Base-by-base conservation (phyloP, 2,797 vertebrate species). In the Astyanax mexicanus region DNA sequence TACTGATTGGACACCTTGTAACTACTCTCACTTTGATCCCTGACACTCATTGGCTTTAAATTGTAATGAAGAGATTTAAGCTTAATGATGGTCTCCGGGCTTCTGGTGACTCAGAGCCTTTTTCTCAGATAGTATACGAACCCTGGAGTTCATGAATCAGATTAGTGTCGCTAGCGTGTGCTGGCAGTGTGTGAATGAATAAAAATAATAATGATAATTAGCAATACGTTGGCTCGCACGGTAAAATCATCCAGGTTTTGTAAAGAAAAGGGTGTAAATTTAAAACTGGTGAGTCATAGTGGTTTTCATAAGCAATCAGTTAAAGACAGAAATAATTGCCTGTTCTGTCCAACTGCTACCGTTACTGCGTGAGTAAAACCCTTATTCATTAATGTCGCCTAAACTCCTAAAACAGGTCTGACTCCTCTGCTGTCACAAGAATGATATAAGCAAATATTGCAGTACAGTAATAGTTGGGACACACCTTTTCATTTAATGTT, bases 11-110 rank as follows among this genome's bases (percentile, higher is more conserved):
- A 38, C 64, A 67, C 58, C 25, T 54, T 64, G 35, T 54, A 54
- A 52, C 35, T 42, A 23, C 40, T 75, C 19, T 37, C 40, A 1
- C 13, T 1, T 0, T 49, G 15, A 38, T 51, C 72, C 37, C 38
- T 49, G 64, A 3, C 29, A 23, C 19, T 15, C 17, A 32, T 60
- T 17, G 55, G 38, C 29, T 21, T 47, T 74, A 57, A 74, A 67
- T 23, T 68, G 21, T 44, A 74, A 67, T 45, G 40, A 15, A 57
- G 44, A 17, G 72, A 57, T 66, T 57, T 68, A 68, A 60, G 21
- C 49, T 44, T 44, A 68, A 38, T 60, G 55, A 44, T 37, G 52
- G n/a, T 49, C 35, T 58, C 32, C 37, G 7, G 7, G 5, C 21
- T 57, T 17, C 15, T 68, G 64, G 60, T 58, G 64, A 38, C 40